Evolutionary conservation across 2,797 vertebrate species (phyloP).

Genomic region (Vultur gryphus): DNA sequence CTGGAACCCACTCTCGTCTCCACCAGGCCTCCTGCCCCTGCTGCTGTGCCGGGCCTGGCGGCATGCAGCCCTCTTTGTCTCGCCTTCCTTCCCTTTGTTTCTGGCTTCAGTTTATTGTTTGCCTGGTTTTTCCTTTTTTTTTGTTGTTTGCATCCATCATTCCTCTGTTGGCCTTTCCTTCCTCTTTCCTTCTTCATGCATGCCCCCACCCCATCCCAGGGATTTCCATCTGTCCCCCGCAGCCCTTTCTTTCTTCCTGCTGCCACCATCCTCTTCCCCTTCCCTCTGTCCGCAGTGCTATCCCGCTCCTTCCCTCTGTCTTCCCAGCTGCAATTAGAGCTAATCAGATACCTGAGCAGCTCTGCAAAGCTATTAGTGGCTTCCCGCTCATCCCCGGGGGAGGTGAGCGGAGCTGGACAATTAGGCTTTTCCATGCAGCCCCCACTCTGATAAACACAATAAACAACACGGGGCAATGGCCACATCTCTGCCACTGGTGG

Average conservation of each 20-base stretch:
- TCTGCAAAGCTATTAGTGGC: constrained; percentile 73
- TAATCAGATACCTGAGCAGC: constrained; percentile 79
- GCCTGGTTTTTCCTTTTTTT: background rate
- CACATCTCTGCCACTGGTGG: background rate
- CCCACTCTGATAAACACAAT: constrained; percentile 61
- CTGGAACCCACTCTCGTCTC: background rate
- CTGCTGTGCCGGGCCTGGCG: background rate
- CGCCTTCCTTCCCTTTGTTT: background rate
- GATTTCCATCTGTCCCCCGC: background rate
- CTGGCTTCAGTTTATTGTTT: background rate
- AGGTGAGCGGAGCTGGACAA: constrained; percentile 73
- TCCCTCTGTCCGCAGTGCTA: background rate
- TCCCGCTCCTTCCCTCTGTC: background rate
- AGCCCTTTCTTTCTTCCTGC: background rate
- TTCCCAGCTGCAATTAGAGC: constrained; percentile 74
- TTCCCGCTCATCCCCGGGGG: constrained; percentile 57
- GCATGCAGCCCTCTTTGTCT: background rate
- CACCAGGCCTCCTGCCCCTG: background rate
- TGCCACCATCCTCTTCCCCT: background rate
- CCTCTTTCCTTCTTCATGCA: fast-evolving
- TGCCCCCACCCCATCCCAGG: background rate
- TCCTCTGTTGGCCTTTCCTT: background rate
- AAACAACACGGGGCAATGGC: background rate
- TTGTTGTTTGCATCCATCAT: background rate
- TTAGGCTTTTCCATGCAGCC: constrained; percentile 64